A percentile compares a stretch with the other conserved stretches of the same genome.
These are phyloP conservation scores for Euphonia xanthogaster DNA, from an alignment of 2,797 vertebrate genomes.

Conservation along the genomic window DNA sequence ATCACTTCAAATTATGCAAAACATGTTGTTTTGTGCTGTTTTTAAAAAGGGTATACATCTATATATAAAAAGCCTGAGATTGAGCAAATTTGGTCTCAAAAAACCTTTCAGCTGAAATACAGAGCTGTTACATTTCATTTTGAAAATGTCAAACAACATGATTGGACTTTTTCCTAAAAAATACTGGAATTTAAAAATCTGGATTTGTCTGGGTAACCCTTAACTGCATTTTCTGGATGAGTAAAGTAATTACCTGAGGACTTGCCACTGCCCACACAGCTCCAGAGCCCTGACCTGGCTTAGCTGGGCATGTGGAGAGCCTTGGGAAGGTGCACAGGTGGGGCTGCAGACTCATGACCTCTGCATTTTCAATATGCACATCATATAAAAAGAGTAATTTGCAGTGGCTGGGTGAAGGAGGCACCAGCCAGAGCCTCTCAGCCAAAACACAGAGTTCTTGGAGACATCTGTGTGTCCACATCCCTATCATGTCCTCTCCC, in stretches of 20 bases:
- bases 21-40: slow-evolving; percentile 16
- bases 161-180: background rate
- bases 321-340: background rate
- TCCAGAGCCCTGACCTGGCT: background rate
- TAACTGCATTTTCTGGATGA: background rate
- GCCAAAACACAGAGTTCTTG: background rate
- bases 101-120: slow-evolving; percentile 4
- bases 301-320: background rate
- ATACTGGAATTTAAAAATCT: background rate
- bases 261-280: background rate
- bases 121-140: slow-evolving; percentile 11
- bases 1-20: slow-evolving; percentile 52
- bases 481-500: background rate
- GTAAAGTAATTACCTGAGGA: background rate
- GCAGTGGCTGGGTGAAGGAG: background rate
- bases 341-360: background rate
- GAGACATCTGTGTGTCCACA: background rate
- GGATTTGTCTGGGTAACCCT: background rate
- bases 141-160: slow-evolving; percentile 2
- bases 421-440: background rate
- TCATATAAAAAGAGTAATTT: background rate
- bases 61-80: slow-evolving; percentile 23
- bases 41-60: background rate
- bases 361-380: background rate
- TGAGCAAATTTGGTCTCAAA: slow-evolving; percentile 14